These are phyloP conservation scores for Sycophaga agraensis DNA, from an alignment of 1,140 invertebrate species.

Conservation along the genomic window DNA sequence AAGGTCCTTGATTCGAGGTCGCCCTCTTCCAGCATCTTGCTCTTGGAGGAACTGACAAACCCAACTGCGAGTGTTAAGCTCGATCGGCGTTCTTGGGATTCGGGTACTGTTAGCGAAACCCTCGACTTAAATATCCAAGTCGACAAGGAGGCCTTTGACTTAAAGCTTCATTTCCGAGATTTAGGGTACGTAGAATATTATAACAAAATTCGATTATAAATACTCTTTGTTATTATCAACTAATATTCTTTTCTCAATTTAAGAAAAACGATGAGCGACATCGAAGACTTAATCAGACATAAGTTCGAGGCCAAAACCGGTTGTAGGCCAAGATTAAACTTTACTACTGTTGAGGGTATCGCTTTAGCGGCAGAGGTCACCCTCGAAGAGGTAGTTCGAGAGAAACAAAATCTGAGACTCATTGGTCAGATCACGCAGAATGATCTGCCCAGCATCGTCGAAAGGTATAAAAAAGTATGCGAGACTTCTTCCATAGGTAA, in stretches of 20 bases:
- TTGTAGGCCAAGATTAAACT: slow-evolving; percentile 1
- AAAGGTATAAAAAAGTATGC: slow-evolving; percentile 46
- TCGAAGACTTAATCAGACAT: slow-evolving; percentile 16
- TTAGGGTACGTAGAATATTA: slow-evolving; percentile 10
- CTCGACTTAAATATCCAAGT: slow-evolving; percentile 37
- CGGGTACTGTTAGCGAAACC: neutral
- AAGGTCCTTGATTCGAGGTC: neutral
- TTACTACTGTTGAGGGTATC: slow-evolving; percentile 8
- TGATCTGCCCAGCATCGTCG: slow-evolving; percentile 38
- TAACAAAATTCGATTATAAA: too few relatives aligned
- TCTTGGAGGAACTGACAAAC: neutral
- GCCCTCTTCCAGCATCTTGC: neutral
- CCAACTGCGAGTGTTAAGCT: neutral
- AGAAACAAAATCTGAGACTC: slow-evolving; percentile 7
- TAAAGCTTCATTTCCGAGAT: slow-evolving; percentile 38
- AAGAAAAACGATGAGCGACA: slow-evolving; percentile 33
- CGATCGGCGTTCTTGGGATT: slow-evolving; percentile 1
- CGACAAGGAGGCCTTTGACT: slow-evolving; percentile 35
- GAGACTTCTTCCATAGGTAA: slow-evolving; percentile 35
- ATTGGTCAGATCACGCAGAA: slow-evolving; percentile 37
- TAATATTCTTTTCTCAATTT: slow-evolving; percentile 13
- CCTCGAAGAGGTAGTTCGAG: slow-evolving; percentile 7
- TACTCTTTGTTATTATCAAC: too few relatives aligned
- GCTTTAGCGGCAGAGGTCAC: neutral
- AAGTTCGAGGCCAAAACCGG: slow-evolving; percentile 25